phyloP scores from a whole-genome alignment of 2,888 invertebrate genomes.

The Ophion costatus region DNA sequence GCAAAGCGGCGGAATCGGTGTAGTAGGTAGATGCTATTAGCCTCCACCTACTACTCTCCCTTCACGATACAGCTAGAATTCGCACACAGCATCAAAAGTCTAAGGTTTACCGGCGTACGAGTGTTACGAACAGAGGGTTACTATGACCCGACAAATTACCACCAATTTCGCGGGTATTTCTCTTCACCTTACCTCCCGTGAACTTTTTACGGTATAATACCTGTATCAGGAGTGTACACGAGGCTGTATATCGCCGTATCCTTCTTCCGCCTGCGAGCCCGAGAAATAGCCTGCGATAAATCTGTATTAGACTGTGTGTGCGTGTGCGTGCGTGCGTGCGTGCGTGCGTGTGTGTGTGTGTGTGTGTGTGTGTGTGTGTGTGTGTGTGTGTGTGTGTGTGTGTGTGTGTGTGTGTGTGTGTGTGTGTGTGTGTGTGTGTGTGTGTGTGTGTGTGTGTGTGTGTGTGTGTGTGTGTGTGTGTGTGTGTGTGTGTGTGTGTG shows the following conservation, averaged over 20 bases:
- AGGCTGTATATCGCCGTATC: conserved; percentile 35
- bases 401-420: too few relatives aligned
- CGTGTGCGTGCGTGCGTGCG: too few relatives aligned
- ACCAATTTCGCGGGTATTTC: conserved; percentile 80
- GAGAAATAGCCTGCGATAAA: conserved; percentile 78
- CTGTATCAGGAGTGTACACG: conserved; percentile 75
- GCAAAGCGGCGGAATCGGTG: too few relatives aligned
- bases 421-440: too few relatives aligned
- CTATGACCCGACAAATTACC: conserved; percentile 78
- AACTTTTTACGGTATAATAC: conserved; percentile 47
- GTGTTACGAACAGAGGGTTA: conserved; percentile 7
- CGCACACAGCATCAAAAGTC: conserved; percentile 49
- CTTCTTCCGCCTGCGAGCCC: conserved; percentile 67
- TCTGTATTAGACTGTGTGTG: conserved; percentile 79
- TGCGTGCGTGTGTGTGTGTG: too few relatives aligned
- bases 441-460: too few relatives aligned
- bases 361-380: too few relatives aligned
- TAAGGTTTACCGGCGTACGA: conserved; percentile 65
- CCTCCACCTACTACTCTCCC: conserved; percentile 6
- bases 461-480: too few relatives aligned
- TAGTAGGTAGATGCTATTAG: conserved; percentile 9
- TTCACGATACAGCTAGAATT: conserved; percentile 42
- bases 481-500: too few relatives aligned
- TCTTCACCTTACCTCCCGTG: conserved; percentile 42
- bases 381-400: too few relatives aligned